phyloP scores from a whole-genome alignment of 53 echinoderm and acorn worm genomes.

The Luidia sarsii region DNA sequence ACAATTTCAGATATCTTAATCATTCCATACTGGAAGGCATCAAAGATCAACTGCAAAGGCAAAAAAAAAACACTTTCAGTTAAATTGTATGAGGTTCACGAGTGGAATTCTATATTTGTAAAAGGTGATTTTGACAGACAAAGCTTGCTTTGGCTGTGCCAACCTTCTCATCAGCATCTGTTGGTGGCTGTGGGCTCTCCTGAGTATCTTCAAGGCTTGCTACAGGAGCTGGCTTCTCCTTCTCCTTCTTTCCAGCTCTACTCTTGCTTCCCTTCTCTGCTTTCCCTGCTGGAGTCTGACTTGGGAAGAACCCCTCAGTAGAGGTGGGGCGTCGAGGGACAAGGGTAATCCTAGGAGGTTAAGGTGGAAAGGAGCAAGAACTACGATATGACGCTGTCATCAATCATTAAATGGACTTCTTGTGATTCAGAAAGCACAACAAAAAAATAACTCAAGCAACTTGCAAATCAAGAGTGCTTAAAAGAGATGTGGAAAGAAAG shows the following conservation, averaged over 20 bases:
- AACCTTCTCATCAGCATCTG: constrained; percentile 97
- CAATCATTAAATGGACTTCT: no score
- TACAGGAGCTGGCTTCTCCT: constrained; percentile 74
- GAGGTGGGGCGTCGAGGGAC: constrained; percentile 91
- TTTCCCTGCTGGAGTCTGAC: constrained; percentile 86
- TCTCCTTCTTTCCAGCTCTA: constrained; percentile 88
- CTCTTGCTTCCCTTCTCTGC: constrained; percentile 92
- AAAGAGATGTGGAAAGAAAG: no score
- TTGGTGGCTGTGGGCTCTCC: constrained; percentile 89
- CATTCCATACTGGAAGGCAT: constrained; percentile 89
- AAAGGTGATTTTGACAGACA: no score
- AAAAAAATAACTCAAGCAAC: no score
- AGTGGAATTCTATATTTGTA: no score
- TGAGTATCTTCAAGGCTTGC: constrained; percentile 81
- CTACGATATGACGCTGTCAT: no score
- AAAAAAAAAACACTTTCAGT: neutral
- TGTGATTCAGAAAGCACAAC: no score
- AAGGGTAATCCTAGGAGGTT: constrained; percentile 85
- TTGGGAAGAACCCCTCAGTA: constrained; percentile 96
- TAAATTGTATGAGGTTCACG: no score
- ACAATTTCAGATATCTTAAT: constrained; percentile 92
- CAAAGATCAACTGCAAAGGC: constrained; percentile 79
- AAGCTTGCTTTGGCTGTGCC: no score
- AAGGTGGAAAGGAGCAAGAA: neutral
- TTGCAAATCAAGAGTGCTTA: no score